Percentiles rank a stretch among this genome's conserved stretches.
Conservation (phyloP, 2,797 vertebrate genomes). For the Bufotes viridis region DNA sequence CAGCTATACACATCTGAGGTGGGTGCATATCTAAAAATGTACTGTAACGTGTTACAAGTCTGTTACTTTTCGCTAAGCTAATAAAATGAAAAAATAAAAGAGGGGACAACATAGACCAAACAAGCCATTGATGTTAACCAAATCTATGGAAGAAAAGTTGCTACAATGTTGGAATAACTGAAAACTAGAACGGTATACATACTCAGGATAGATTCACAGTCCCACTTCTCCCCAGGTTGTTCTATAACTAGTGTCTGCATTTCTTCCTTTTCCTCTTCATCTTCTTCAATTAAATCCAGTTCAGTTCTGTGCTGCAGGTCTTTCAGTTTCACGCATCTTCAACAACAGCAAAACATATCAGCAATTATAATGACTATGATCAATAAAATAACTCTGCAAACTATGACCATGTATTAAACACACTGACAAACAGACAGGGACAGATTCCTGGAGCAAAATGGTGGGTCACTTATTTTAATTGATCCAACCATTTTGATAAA, state of each 20-base stretch:
- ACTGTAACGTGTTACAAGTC: too few relatives aligned
- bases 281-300: slow-evolving; percentile 76
- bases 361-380: neutral
- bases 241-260: slow-evolving; percentile 80
- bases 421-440: neutral
- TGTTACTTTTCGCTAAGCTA: too few relatives aligned
- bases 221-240: slow-evolving; percentile 88
- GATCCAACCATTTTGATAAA: too few relatives aligned
- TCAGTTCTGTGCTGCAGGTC: slow-evolving; percentile 80
- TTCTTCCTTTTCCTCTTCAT: slow-evolving; percentile 78
- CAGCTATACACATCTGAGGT: too few relatives aligned
- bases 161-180: neutral
- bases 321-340: slow-evolving; percentile 78
- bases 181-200: slow-evolving; percentile 70
- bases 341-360: slow-evolving; percentile 7
- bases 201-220: slow-evolving; percentile 97
- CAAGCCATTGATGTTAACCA: too few relatives aligned
- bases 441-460: too few relatives aligned
- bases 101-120: too few relatives aligned
- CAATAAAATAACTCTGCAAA: neutral
- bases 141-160: too few relatives aligned
- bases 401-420: neutral
- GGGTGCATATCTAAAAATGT: too few relatives aligned
- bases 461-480: too few relatives aligned
- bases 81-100: too few relatives aligned